Evolutionary conservation across 1,140 invertebrate species (phyloP).

Genomic region (Aphelenchoides avenae): DNA sequence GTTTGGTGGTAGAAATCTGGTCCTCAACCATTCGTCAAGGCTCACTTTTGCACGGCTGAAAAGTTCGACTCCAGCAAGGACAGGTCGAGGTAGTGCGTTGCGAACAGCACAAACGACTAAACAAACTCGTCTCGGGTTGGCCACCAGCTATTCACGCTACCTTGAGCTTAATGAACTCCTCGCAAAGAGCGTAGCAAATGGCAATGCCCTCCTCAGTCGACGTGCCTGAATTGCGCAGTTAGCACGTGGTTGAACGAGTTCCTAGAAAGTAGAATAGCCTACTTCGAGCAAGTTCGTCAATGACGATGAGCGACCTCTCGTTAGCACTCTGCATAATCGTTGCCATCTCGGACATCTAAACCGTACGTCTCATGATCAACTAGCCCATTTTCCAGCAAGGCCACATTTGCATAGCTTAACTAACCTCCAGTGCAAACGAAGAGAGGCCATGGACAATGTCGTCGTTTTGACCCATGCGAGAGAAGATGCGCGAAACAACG

Average conservation of each 20-base stretch:
- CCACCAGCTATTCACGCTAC: not conserved
- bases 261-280: not conserved
- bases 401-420: too few relatives aligned
- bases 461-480: slow-evolving; percentile 76
- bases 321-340: slow-evolving; percentile 37
- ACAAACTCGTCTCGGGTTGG: slow-evolving; percentile 4
- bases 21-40: not conserved
- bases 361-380: not conserved
- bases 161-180: slow-evolving; percentile 26
- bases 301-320: slow-evolving; percentile 40
- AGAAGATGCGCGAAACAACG: slow-evolving; percentile 74
- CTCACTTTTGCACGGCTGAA: slow-evolving; percentile 34
- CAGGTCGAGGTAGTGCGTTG: slow-evolving; percentile 46
- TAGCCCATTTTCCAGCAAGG: not conserved
- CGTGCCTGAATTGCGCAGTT: slow-evolving; percentile 32
- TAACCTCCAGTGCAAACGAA: slow-evolving; percentile 77
- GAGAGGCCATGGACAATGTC: slow-evolving; percentile 77
- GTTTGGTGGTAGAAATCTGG: not conserved
- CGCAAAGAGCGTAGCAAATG: slow-evolving; percentile 43
- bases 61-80: slow-evolving; percentile 23
- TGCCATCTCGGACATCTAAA: slow-evolving; percentile 44
- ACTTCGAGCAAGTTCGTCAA: slow-evolving; percentile 50
- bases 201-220: slow-evolving; percentile 44
- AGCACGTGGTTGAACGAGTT: not conserved
- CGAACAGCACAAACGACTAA: slow-evolving; percentile 43